phyloP scores from a whole-genome alignment of 2,113 vertebrate species.

The Phyllostomus discolor region DNA sequence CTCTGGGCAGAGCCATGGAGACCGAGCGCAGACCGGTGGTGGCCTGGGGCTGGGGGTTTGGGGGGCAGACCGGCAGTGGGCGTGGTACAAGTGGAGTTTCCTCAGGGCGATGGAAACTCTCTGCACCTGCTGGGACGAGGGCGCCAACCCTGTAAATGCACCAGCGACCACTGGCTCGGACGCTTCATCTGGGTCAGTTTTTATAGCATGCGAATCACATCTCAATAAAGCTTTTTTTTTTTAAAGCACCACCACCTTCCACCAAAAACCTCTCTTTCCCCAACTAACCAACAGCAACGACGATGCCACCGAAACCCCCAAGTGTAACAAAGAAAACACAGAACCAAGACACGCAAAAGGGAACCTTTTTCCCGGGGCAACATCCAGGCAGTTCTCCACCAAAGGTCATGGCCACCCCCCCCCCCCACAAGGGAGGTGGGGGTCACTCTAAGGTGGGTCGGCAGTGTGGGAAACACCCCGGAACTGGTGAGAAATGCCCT shows the following conservation, averaged over 20 bases:
- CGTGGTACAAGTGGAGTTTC: rapidly evolving
- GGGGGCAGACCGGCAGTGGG: background rate
- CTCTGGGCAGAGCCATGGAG: rapidly evolving
- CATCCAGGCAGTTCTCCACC: rapidly evolving
- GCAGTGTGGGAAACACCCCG: background rate
- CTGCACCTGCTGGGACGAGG: too few relatives aligned
- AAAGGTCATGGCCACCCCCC: background rate
- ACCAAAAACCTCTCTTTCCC: background rate
- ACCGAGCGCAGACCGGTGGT: rapidly evolving
- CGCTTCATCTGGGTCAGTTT: rapidly evolving
- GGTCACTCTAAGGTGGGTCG: background rate
- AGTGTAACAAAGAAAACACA: background rate
- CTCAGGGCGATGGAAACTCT: background rate
- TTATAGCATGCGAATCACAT: rapidly evolving
- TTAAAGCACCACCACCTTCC: background rate
- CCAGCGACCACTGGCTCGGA: rapidly evolving
- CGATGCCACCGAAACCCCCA: background rate
- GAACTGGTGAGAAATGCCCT: rapidly evolving
- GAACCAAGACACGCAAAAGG: rapidly evolving
- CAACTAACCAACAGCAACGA: background rate
- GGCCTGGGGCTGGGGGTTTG: background rate
- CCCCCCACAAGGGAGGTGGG: background rate
- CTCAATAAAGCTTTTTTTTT: background rate
- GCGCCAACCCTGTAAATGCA: rapidly evolving
- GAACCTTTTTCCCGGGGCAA: background rate